Conservation (phyloP, 2,797 vertebrate species). For the Aratinga solstitialis region DNA sequence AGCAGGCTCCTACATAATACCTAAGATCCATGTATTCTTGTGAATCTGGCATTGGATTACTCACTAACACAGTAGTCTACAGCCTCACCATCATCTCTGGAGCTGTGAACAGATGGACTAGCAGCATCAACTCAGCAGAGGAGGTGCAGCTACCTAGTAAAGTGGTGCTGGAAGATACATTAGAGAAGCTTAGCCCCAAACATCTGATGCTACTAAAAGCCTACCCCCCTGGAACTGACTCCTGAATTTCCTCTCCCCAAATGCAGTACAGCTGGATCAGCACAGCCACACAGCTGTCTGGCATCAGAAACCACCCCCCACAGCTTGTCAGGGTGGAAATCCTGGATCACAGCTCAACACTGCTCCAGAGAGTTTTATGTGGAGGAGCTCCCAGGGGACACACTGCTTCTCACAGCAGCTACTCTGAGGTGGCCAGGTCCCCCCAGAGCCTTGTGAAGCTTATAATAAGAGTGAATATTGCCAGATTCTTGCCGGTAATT, state of each 20-base stretch:
- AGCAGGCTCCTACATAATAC: not conserved
- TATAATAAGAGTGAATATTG: not conserved
- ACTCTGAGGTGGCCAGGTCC: not conserved
- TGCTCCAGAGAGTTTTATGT: conserved; percentile 1
- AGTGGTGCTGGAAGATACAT: not conserved
- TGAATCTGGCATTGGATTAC: not conserved
- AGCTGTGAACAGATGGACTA: not conserved
- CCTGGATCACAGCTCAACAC: conserved; percentile 7
- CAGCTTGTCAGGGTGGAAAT: conserved; percentile 46
- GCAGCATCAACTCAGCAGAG: not conserved
- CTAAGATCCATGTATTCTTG: not conserved
- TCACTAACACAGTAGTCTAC: not conserved
- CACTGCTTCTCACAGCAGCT: not conserved
- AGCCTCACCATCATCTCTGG: not conserved
- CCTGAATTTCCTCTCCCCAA: conserved; percentile 42
- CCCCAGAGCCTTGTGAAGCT: not conserved
- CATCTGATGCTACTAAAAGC: conserved; percentile 34
- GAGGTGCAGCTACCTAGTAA: not conserved
- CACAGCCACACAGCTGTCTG: conserved; percentile 59
- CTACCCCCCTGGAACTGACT: not conserved
- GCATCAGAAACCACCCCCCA: conserved; percentile 32
- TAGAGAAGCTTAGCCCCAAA: not conserved
- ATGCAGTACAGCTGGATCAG: conserved; percentile 49
- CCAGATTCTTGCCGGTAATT: not conserved
- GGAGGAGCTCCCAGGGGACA: not conserved